A percentile compares a stretch with the other conserved stretches of the same genome.
Evolutionary conservation across 2,888 invertebrate species (phyloP).

Genomic region (Notocelia uddmanniana): DNA sequence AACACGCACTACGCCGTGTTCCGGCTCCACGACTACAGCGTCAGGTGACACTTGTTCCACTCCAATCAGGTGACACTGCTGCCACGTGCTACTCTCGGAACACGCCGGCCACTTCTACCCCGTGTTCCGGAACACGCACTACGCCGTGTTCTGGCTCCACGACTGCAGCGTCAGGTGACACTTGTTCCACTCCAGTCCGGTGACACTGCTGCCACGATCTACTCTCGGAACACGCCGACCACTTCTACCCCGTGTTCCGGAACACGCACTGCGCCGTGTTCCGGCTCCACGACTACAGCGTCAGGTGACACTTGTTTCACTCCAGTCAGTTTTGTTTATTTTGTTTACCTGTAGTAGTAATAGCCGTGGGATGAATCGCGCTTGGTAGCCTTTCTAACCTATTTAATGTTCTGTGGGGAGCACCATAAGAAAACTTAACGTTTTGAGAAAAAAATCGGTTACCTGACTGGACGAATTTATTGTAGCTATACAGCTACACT

Average conservation of each 20-base stretch:
- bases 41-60: conserved; percentile 60
- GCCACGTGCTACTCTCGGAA: conserved; percentile 38
- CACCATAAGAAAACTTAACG: too few species aligned
- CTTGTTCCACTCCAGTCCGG: conserved; percentile 62
- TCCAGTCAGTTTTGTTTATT: too few species aligned
- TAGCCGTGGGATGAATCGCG: too few species aligned
- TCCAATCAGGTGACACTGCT: not conserved
- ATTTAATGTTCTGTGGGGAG: too few species aligned
- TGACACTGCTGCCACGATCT: conserved; percentile 56
- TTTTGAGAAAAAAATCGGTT: too few species aligned
- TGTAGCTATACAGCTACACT: too few species aligned
- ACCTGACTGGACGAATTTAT: too few species aligned
- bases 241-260: not conserved
- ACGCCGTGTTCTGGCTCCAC: conserved; percentile 64
- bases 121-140: not conserved
- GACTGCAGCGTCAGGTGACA: conserved; percentile 55
- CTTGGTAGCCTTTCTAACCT: too few species aligned
- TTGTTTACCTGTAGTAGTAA: too few species aligned
- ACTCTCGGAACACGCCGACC: conserved; percentile 44
- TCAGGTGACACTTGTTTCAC: not conserved
- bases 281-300: not conserved
- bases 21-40: conserved; percentile 72
- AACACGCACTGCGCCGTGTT: not conserved
- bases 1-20: conserved; percentile 71
- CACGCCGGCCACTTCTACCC: conserved; percentile 65